phyloP scores from a whole-genome alignment of 2,113 vertebrate species.

The Psilopsiagon aurifrons region DNA sequence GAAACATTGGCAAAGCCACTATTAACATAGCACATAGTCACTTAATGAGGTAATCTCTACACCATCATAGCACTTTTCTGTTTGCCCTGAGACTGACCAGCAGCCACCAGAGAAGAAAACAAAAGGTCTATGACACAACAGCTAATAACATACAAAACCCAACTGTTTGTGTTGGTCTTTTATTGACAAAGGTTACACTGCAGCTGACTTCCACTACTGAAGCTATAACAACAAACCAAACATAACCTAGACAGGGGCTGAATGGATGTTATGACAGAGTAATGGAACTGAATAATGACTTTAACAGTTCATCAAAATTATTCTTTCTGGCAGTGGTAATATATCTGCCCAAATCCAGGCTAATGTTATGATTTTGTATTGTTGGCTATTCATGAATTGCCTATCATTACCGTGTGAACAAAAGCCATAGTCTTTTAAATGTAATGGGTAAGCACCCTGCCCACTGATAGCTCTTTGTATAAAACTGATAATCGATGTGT shows the following conservation, averaged over 20 bases:
- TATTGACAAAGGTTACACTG: slow-evolving; percentile 33
- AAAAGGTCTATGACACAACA: slow-evolving; percentile 37
- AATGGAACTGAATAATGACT: slow-evolving; percentile 44
- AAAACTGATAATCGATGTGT: neutral
- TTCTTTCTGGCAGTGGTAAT: slow-evolving; percentile 48
- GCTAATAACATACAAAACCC: slow-evolving; percentile 13
- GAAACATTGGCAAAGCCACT: slow-evolving; percentile 67
- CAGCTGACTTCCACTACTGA: slow-evolving; percentile 41
- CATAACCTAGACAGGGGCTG: slow-evolving; percentile 39
- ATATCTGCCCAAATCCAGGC: neutral
- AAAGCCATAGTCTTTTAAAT: neutral
- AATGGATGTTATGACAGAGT: slow-evolving; percentile 49
- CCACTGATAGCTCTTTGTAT: neutral
- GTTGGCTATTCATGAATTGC: slow-evolving; percentile 5
- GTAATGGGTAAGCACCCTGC: neutral
- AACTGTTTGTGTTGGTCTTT: slow-evolving; percentile 14
- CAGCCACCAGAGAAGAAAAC: slow-evolving; percentile 48
- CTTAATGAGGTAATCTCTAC: slow-evolving; percentile 60
- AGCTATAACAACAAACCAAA: slow-evolving; percentile 47
- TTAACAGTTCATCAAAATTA: slow-evolving; percentile 49
- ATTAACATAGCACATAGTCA: slow-evolving; percentile 33
- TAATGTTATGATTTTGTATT: slow-evolving; percentile 4
- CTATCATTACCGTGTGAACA: slow-evolving; percentile 15
- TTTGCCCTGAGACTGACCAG: slow-evolving; percentile 40
- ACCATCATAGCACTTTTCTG: neutral